Percentiles rank a stretch among this genome's conserved stretches.
These are phyloP conservation scores for Caranx ignobilis DNA, from an alignment of 2,113 vertebrate species.

Conservation along the genomic window DNA sequence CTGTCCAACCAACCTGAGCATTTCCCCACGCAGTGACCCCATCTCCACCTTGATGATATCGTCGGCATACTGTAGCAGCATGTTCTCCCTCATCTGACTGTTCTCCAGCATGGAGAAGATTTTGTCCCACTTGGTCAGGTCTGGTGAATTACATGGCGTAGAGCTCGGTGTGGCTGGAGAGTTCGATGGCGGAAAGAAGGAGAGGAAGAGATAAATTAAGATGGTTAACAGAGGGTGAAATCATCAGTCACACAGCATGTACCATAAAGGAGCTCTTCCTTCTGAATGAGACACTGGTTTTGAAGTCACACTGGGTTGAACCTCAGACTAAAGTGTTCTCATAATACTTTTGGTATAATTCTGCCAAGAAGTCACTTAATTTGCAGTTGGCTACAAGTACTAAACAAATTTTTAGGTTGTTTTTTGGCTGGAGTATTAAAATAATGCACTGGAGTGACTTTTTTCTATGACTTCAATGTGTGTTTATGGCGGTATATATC, in stretches of 20 bases:
- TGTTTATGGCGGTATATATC: not conserved
- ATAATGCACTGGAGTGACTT: no score
- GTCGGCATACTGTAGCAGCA: slow-evolving; percentile 91
- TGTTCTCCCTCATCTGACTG: slow-evolving; percentile 96
- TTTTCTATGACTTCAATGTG: no score
- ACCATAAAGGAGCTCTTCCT: not conserved
- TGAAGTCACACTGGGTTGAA: no score
- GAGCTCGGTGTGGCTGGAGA: slow-evolving; percentile 65
- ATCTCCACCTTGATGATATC: slow-evolving; percentile 88
- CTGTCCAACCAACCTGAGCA: slow-evolving; percentile 81
- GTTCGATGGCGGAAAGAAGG: not conserved
- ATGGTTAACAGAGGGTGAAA: not conserved
- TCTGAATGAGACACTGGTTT: not conserved
- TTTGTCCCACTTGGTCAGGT: slow-evolving; percentile 94
- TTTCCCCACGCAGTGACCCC: slow-evolving; percentile 85
- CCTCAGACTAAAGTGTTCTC: not conserved
- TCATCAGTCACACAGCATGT: not conserved
- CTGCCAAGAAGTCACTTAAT: not conserved
- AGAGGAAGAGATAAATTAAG: not conserved
- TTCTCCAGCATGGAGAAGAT: slow-evolving; percentile 97
- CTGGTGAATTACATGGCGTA: slow-evolving; percentile 83
- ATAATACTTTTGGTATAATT: not conserved
- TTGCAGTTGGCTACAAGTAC: not conserved
- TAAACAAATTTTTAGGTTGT: no score
- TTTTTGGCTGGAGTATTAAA: no score